phyloP scores from a whole-genome alignment of 2,888 invertebrate genomes.

The Thera britannica region DNA sequence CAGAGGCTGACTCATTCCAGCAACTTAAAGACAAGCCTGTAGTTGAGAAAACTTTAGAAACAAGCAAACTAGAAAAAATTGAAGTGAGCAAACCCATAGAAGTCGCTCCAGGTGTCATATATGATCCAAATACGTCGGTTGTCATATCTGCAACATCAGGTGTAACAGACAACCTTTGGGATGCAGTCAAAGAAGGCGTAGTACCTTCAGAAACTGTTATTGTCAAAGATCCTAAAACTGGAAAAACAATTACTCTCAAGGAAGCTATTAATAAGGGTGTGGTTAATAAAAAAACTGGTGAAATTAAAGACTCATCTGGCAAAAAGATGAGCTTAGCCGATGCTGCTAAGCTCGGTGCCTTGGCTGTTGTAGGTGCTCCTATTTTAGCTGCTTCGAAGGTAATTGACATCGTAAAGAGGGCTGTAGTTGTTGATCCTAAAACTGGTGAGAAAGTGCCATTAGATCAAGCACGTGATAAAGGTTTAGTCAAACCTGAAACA shows the following conservation, averaged over 20 bases:
- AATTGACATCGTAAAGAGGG: conserved; percentile 85
- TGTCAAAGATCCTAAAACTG: conserved; percentile 88
- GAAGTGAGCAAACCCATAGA: conserved; percentile 69
- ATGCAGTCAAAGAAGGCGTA: conserved; percentile 90
- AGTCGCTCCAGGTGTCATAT: conserved; percentile 88
- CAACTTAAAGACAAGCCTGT: conserved; percentile 20
- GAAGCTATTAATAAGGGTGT: conserved; percentile 92
- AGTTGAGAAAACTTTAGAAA: conserved; percentile 13
- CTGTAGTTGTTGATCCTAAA: conserved; percentile 88
- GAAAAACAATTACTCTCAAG: conserved; percentile 87
- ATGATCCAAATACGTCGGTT: conserved; percentile 89
- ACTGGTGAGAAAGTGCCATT: conserved; percentile 90
- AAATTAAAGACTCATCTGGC: conserved; percentile 87
- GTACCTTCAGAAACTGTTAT: conserved; percentile 87
- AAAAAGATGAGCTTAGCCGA: conserved; percentile 88
- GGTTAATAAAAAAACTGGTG: conserved; percentile 88
- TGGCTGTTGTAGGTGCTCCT: conserved; percentile 91
- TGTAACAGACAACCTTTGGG: conserved; percentile 86
- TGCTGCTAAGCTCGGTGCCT: conserved; percentile 90
- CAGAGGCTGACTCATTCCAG: not conserved
- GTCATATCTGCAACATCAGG: conserved; percentile 88
- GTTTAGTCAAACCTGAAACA: conserved; percentile 84
- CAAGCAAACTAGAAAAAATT: conserved; percentile 25
- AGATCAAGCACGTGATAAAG: conserved; percentile 89
- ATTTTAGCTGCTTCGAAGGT: conserved; percentile 88